phyloP scores from a whole-genome alignment of 2,888 invertebrate species.

The Thymelicus sylvestris region DNA sequence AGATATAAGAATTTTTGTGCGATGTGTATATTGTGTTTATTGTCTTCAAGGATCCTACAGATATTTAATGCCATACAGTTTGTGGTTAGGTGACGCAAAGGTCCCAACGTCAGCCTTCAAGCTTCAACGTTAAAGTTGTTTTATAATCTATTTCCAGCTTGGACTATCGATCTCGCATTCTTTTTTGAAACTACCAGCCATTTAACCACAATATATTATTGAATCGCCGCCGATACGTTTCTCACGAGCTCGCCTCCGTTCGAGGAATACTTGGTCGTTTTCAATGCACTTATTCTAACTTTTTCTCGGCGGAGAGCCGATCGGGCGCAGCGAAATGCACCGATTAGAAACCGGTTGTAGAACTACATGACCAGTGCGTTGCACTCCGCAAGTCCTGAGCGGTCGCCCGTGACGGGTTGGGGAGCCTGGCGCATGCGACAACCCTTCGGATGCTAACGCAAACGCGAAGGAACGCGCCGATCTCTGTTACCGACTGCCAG shows the following conservation, averaged over 20 bases:
- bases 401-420: constrained; percentile 52
- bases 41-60: no score
- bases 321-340: constrained; percentile 61
- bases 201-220: constrained; percentile 33
- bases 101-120: background rate
- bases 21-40: no score
- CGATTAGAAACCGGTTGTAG: constrained; percentile 79
- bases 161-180: constrained; percentile 9
- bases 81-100: background rate
- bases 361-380: constrained; percentile 63
- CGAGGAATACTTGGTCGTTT: constrained; percentile 36
- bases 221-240: constrained; percentile 33
- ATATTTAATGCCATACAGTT: background rate
- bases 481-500: constrained; percentile 24
- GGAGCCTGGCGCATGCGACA: constrained; percentile 47
- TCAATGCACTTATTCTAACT: constrained; percentile 70
- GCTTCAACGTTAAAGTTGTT: background rate
- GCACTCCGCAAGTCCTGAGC: constrained; percentile 65
- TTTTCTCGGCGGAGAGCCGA: constrained; percentile 70
- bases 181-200: constrained; percentile 15
- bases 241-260: constrained; percentile 36
- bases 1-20: no score
- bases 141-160: constrained; percentile 6
- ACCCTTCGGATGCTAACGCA: constrained; percentile 44
- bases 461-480: constrained; percentile 31